These are phyloP conservation scores for Riptortus pedestris DNA, from an alignment of 1,140 invertebrate genomes.

Conservation along the genomic window DNA sequence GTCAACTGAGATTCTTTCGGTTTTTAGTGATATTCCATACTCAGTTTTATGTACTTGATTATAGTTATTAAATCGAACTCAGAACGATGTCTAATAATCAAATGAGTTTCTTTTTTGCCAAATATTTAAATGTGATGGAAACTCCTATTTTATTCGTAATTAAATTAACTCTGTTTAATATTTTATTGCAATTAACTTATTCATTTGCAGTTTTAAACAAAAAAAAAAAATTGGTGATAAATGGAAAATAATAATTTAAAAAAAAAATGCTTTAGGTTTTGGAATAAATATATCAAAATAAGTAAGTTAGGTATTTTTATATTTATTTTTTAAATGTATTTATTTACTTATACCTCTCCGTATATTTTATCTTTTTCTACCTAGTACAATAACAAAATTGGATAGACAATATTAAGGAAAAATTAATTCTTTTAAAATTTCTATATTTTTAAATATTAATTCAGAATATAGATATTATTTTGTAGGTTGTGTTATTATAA, in stretches of 20 bases:
- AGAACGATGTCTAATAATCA: no score
- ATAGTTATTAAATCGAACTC: no score
- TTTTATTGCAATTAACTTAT: not conserved
- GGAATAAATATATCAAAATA: not conserved
- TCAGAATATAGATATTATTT: slow-evolving; percentile 5
- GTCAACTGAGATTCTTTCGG: no score
- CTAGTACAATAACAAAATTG: not conserved
- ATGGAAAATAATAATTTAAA: no score
- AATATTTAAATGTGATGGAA: slow-evolving; percentile 4
- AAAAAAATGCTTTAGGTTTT: slow-evolving; percentile 10
- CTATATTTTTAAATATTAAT: slow-evolving; percentile 18
- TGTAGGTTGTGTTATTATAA: slow-evolving; percentile 11
- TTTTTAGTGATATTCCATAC: no score
- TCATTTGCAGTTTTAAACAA: not conserved
- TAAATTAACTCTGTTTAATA: slow-evolving; percentile 9
- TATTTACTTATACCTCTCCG: slow-evolving; percentile 1
- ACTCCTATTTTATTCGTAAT: slow-evolving; percentile 8
- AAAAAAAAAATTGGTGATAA: not conserved
- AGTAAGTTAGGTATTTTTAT: slow-evolving; percentile 6
- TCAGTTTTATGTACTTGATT: no score
- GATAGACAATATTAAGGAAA: slow-evolving; percentile 8
- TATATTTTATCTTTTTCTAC: slow-evolving; percentile 5
- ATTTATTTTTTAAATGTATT: slow-evolving; percentile 13
- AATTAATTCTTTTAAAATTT: not conserved
- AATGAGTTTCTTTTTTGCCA: not conserved